Base-by-base conservation (phyloP, 2,113 vertebrate species). In the Plecotus auritus region DNA sequence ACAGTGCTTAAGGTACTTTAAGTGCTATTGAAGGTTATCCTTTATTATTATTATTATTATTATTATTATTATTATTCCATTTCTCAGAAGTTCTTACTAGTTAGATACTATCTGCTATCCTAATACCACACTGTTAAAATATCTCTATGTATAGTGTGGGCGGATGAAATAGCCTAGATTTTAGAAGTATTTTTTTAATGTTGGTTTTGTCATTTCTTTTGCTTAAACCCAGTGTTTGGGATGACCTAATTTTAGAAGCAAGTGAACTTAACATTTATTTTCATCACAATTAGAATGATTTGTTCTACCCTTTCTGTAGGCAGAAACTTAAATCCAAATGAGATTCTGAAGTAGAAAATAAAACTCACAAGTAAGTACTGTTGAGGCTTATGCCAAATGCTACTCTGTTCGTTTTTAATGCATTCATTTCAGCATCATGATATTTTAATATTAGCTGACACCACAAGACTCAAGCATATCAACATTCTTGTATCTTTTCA, bases 201-300 rank as follows among this genome's bases (percentile, higher is more conserved):
- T 70, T 90, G n/a, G 6, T 42, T 95, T 84, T 94, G 45, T 88
- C 61, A 82, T 92, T 92, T 90, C n/a, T 95, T 74, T 90, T 73
- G 77, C 51, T 92, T 47, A 73, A 88, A 76, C 64, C 47, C n/a
- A 81, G 28, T 72, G 35, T 82, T 92, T 66, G 78, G 51, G 47
- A 87, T 92, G 83, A 81, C 51, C 54, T 92, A 70, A 92, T 86
- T 96, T 95, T 93, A 96, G 90, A 91, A 93, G 37, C n/a, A 73
- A 93, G 9, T 81, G n/a, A 90, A 82, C 90, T 96, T 96, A 77
- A 84, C 69, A 78, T 84, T 94, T 92, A 16, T 94, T 97, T 90
- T 86, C 70, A 76, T 54, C n/a, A 89, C 51, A 97, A 83, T 93
- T 69, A 94, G 90, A 85, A 86, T 78, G 35, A 93, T 95, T 78